Base-by-base conservation (phyloP, 2,888 invertebrate species). In the Drosophila kanekoi region DNA sequence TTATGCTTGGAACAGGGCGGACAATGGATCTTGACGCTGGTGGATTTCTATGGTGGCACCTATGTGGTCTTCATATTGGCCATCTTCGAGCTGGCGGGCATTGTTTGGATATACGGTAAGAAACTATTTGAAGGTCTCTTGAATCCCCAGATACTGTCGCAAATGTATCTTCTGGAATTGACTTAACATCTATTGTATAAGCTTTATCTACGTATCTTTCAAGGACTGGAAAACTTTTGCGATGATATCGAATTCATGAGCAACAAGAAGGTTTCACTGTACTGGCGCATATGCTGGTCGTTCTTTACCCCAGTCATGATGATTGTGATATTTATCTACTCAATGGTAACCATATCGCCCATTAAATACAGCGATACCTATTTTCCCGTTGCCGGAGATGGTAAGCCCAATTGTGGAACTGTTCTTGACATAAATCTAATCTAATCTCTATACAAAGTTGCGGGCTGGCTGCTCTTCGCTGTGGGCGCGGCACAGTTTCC, bases 231-330 rank as follows among this genome's bases (percentile, higher is more conserved):
- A 63, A 94, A 95, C 73, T 93, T 96, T 75, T 94, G 95, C 73
- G 92, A 93, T 52, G 97, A 97, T 87, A 92, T 96, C 41, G 96
- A 96, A 89, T 97, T 95, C 90, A 97, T 97, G 97, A 91, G 96
- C 78, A 94, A 95, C 20, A 93, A 93, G 16, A 94, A 94, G 87
- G 95, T 91, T 0, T 94, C 95, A 0, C 74, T 94, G 11, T 97
- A 96, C 90, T 97, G 96, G 96, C 94, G 96, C 49, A 64, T 95
- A 20, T 96, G 96, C 73, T 97, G 97, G 97, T 94, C 94, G 0
- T 57, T 96, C 38, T 92, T 96, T 53, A 96, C 96, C 8, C 97
- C 97, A 0, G 89, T 94, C 0, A 93, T 96, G 76, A 94, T 96
- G 93, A 91, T 94, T 8, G 89, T 94, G 1, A 96, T 97, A 41